Conservation (phyloP, 2,113 vertebrate species). For the Bagarius yarrelli region DNA sequence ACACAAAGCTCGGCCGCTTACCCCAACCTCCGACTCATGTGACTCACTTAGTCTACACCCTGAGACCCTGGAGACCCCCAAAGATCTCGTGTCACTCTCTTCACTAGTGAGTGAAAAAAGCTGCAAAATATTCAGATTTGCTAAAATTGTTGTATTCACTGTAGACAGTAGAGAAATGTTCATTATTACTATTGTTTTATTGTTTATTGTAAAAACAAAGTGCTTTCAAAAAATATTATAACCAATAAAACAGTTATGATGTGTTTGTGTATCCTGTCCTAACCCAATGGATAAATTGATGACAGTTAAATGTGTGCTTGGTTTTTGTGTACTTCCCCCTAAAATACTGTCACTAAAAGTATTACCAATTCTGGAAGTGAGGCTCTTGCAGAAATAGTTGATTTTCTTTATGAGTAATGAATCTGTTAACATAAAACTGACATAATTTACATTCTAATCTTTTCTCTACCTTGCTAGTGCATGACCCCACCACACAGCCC, state of each 20-base stretch:
- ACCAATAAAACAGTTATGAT: background rate
- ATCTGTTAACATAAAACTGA: background rate
- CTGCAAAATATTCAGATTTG: background rate
- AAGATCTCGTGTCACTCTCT: constrained; percentile 83
- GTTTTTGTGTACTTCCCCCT: background rate
- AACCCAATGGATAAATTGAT: background rate
- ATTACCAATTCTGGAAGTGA: background rate
- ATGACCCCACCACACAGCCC: constrained; percentile 98
- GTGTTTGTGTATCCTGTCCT: background rate
- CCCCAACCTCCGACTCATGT: constrained; percentile 92
- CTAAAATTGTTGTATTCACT: background rate
- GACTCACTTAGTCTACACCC: constrained; percentile 78
- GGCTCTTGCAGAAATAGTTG: background rate
- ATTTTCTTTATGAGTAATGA: constrained; percentile 3
- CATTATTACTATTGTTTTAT: background rate
- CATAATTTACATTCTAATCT: background rate
- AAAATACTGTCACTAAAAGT: background rate
- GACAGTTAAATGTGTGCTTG: background rate
- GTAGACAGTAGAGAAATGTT: background rate
- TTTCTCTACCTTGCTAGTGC: constrained; percentile 72
- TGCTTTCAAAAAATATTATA: background rate
- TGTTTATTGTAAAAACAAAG: background rate
- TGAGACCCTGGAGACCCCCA: constrained; percentile 68
- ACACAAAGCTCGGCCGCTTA: constrained; percentile 84
- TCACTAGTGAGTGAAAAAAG: constrained; percentile 79